Evolutionary conservation across 1,140 invertebrate genomes (phyloP), one percentile per base, ranked within the genome.

Genomic region (Drosophila triauraria): DNA sequence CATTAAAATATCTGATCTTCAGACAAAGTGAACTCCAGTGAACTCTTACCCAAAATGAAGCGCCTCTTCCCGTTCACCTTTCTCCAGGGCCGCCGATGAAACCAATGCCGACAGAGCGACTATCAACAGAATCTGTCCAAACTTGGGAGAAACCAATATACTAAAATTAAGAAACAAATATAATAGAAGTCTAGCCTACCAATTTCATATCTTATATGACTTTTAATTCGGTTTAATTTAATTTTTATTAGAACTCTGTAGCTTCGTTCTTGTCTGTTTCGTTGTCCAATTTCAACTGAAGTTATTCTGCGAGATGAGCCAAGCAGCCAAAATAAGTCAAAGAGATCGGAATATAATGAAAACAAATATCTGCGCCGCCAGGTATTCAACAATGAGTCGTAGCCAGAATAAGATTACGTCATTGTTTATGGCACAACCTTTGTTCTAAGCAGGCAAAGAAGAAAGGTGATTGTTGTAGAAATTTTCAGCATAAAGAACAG

Each of bases 331-430:
- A 87, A 87, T 84, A 80, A 87, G 68, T 80, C 59, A 40, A 77
- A 80, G 74, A 84, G 51, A 71, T 80, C 62, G 68, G 76, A 48
- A 80, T 80, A 87, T 84, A 87, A 84, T 87, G 72, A 90, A 87
- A 90, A 81, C 68, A 79, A 72, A 79, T 79, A 71, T 78, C 78
- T 76, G 62, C 80, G 70, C 62, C 60, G 78, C 50, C 61, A 50
- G 78, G 68, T 67, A 54, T 67, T 74, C 50, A 74, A 57, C 46
- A 65, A 17, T 64, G 46, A 75, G 61, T 75, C 62, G 47, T 54
- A 61, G 51, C 42, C 78, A 57, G 23, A 61, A 47, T 42, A 20
- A 59, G 84, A 57, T 88, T 84, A 72, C 84, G 84, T 88, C 84
- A 88, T 88, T 81, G 79, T 86, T 87, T 82, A 84, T 90, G 75